phyloP scores from a whole-genome alignment of 2,888 invertebrate genomes.

The Hoplodrina blanda region DNA sequence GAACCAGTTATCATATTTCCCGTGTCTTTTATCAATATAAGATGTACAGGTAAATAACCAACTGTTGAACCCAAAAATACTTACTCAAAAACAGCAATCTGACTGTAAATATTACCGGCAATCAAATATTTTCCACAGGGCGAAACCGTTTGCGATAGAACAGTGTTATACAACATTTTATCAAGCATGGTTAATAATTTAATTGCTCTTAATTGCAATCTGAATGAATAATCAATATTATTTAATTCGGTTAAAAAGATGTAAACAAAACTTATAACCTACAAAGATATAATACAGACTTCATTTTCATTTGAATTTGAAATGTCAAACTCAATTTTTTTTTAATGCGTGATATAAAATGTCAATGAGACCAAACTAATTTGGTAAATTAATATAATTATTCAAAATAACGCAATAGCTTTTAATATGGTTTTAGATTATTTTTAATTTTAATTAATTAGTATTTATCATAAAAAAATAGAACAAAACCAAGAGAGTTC shows the following conservation, averaged over 20 bases:
- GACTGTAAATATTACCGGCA: slow-evolving; percentile 96
- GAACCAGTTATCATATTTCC: neutral
- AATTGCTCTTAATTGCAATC: neutral
- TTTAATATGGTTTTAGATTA: neutral
- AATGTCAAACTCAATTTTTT: slow-evolving; percentile 10
- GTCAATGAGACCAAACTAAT: neutral
- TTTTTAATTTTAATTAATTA: no score
- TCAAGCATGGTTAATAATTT: slow-evolving; percentile 77
- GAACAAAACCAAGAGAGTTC: neutral
- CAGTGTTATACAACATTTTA: slow-evolving; percentile 94
- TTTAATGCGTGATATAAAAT: neutral
- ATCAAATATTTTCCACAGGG: slow-evolving; percentile 95
- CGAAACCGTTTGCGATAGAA: slow-evolving; percentile 95
- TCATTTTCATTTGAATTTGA: no score
- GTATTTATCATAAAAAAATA: neutral
- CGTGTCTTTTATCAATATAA: neutral
- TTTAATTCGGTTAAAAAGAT: neutral
- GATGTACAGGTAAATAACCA: neutral
- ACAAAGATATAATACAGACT: neutral
- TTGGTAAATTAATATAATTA: neutral
- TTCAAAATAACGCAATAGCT: no score
- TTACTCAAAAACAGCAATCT: slow-evolving; percentile 95
- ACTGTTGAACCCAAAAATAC: slow-evolving; percentile 70
- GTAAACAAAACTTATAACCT: slow-evolving; percentile 59
- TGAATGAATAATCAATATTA: neutral